A percentile compares a stretch with the other conserved stretches of the same genome.
Evolutionary conservation across 1,140 invertebrate species (phyloP).

Genomic region (Panonychus citri): DNA sequence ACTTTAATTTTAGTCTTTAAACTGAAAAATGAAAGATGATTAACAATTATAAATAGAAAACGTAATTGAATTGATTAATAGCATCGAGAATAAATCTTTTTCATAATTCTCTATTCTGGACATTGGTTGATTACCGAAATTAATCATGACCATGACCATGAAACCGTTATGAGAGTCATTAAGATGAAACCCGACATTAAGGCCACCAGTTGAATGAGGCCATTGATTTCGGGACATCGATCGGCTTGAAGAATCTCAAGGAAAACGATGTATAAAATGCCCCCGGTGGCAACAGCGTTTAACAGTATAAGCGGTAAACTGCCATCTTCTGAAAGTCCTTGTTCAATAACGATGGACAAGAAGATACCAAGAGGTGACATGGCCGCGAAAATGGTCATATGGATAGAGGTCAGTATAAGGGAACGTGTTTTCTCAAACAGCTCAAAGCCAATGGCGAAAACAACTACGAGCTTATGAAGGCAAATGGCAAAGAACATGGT

Average conservation of each 20-base stretch:
- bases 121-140: no score
- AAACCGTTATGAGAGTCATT: conserved; percentile 2
- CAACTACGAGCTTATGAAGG: conserved; percentile 31
- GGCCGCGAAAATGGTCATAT: not conserved
- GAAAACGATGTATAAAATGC: conserved; percentile 70
- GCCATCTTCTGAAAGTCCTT: not conserved
- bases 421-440: not conserved
- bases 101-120: no score
- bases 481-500: conserved; percentile 57
- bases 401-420: not conserved
- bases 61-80: no score
- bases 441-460: not conserved
- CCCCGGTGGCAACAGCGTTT: conserved; percentile 54
- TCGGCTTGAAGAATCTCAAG: conserved; percentile 54
- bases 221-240: not conserved
- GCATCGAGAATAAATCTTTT: no score
- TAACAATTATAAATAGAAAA: no score
- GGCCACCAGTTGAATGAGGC: conserved; percentile 8
- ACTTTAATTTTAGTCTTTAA: no score
- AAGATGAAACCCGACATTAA: conserved; percentile 8
- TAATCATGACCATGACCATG: not conserved
- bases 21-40: no score
- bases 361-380: not conserved
- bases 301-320: not conserved
- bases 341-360: conserved; percentile 5